Evolutionary conservation across 2,113 vertebrate genomes (phyloP).

Genomic region (Hoplias malabaricus): DNA sequence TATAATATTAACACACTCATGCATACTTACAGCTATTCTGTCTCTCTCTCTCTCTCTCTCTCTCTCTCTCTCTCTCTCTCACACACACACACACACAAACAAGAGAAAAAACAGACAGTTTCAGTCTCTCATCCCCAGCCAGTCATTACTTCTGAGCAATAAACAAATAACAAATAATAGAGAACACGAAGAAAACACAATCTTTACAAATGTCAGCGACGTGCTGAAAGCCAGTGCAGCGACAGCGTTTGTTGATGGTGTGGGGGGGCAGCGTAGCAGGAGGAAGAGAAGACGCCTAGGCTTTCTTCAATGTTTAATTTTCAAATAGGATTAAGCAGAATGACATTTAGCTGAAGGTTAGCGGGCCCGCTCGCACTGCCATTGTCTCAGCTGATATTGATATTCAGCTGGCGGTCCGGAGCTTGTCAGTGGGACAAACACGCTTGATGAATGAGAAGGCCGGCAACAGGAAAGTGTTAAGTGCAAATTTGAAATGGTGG

Average conservation of each 20-base stretch:
- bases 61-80: background rate
- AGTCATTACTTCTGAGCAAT: constrained; percentile 51
- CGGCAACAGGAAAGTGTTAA: constrained; percentile 81
- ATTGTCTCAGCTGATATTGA: constrained; percentile 84
- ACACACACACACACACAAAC: background rate
- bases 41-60: constrained; percentile 2
- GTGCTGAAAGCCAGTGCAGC: constrained; percentile 52
- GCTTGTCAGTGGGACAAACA: constrained; percentile 83
- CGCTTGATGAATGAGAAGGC: constrained; percentile 81
- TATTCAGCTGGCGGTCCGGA: constrained; percentile 77
- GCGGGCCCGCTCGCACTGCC: constrained; percentile 65
- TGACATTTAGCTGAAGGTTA: constrained; percentile 87
- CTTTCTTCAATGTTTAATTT: constrained; percentile 82
- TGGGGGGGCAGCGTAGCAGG: constrained; percentile 46
- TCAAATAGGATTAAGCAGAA: constrained; percentile 87
- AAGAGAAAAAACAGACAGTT: constrained; percentile 29
- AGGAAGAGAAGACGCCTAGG: constrained; percentile 73
- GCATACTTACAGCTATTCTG: background rate
- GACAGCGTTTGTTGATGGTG: constrained; percentile 37
- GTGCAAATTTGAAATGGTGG: constrained; percentile 78
- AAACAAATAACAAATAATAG: constrained; percentile 60
- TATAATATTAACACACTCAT: too few relatives aligned
- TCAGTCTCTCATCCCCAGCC: constrained; percentile 51
- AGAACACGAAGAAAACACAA: constrained; percentile 62
- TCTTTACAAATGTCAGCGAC: constrained; percentile 73